Evolutionary conservation across 2,888 invertebrate genomes (phyloP).

Genomic region (Conchocele bisecta): DNA sequence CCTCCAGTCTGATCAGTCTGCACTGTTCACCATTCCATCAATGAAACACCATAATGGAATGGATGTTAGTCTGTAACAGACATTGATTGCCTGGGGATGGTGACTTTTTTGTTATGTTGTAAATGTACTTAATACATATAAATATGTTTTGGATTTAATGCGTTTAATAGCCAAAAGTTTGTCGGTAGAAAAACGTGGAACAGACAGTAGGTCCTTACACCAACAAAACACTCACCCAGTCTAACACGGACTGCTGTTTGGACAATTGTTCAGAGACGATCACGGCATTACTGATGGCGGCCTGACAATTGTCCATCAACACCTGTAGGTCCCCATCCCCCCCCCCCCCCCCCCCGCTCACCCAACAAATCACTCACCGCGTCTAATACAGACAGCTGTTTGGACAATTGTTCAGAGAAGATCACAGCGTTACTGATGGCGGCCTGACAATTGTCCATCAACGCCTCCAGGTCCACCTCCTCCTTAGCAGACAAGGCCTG

Average conservation of each 20-base stretch:
- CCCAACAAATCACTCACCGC: conserved; percentile 85
- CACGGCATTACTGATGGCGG: conserved; percentile 93
- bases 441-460: conserved; percentile 93
- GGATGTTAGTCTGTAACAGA: not conserved
- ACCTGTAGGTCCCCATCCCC: conserved; percentile 93
- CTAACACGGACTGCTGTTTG: conserved; percentile 92
- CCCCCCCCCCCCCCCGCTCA: no score
- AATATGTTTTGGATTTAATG: no score
- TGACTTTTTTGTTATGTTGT: not conserved
- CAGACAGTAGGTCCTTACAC: no score
- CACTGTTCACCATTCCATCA: no score
- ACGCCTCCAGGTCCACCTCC: conserved; percentile 91
- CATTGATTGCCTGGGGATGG: not conserved
- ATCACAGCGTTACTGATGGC: conserved; percentile 93
- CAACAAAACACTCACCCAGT: conserved; percentile 86
- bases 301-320: conserved; percentile 92
- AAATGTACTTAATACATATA: not conserved
- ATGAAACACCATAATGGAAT: not conserved
- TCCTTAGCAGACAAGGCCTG: conserved; percentile 92
- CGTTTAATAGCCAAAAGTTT: no score
- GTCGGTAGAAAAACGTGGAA: no score
- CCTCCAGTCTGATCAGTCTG: no score
- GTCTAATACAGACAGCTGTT: conserved; percentile 92
- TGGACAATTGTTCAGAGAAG: conserved; percentile 89
- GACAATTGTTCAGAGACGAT: conserved; percentile 89